Percentiles rank a stretch among this genome's conserved stretches.
Evolutionary conservation across 2,888 invertebrate species (phyloP).

Genomic region (Tipula lateralis): DNA sequence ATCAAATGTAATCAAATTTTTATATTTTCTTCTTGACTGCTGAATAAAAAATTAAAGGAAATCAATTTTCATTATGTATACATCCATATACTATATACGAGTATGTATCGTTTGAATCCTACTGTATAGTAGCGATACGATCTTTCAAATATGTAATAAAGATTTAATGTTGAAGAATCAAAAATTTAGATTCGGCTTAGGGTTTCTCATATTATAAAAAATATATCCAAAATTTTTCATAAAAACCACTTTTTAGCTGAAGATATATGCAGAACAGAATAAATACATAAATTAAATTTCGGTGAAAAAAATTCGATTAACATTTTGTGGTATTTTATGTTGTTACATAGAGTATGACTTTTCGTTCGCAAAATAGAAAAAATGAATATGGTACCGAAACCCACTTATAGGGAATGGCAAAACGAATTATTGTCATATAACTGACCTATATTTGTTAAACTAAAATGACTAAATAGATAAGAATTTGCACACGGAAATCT

Average conservation of each 20-base stretch:
- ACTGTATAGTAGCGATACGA: not conserved
- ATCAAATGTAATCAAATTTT: conserved; percentile 3
- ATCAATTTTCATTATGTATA: not conserved
- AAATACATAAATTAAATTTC: not conserved
- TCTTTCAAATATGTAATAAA: not conserved
- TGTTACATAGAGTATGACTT: not conserved
- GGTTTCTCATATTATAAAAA: not conserved
- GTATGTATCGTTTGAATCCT: not conserved
- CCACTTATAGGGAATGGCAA: no score
- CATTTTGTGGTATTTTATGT: not conserved
- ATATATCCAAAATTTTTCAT: not conserved
- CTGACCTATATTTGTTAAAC: no score
- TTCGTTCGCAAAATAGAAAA: not conserved
- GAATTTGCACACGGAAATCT: no score
- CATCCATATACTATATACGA: no score
- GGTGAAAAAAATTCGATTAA: not conserved
- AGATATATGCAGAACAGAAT: not conserved
- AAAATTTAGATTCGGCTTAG: not conserved
- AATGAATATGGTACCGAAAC: no score
- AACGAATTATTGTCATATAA: no score
- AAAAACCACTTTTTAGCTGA: not conserved
- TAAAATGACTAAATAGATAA: no score
- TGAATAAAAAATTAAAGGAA: not conserved
- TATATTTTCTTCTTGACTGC: not conserved
- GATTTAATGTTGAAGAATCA: not conserved